These are phyloP conservation scores for Argyresthia goedartella DNA, from an alignment of 2,888 invertebrate genomes.

Conservation along the genomic window DNA sequence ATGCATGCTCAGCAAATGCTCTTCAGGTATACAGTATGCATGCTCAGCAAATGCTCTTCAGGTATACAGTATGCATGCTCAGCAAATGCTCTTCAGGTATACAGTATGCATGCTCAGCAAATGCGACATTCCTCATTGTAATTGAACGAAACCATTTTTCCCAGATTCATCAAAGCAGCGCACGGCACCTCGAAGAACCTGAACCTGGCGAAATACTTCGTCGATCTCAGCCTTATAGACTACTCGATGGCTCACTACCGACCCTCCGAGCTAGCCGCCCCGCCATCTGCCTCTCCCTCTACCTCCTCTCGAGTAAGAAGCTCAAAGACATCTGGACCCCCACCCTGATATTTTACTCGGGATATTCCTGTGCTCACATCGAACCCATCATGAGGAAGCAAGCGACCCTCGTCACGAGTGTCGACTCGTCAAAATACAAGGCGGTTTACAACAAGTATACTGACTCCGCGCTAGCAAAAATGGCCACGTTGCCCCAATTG, in stretches of 20 bases:
- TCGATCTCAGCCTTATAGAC: slow-evolving; percentile 87
- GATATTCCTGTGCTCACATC: slow-evolving; percentile 78
- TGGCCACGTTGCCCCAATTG: slow-evolving; percentile 75
- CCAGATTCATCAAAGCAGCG: slow-evolving; percentile 72
- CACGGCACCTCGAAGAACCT: slow-evolving; percentile 75
- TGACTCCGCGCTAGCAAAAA: slow-evolving; percentile 69
- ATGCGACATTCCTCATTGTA: no score
- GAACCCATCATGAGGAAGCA: slow-evolving; percentile 77
- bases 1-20: no score
- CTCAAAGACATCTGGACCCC: slow-evolving; percentile 76
- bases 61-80: no score
- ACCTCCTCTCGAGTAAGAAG: slow-evolving; percentile 63
- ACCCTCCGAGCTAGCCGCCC: slow-evolving; percentile 89
- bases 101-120: no score
- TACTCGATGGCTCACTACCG: slow-evolving; percentile 82
- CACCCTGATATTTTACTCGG: slow-evolving; percentile 82
- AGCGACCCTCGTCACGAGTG: slow-evolving; percentile 76
- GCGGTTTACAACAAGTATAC: slow-evolving; percentile 78
- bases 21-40: no score
- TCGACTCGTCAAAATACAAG: slow-evolving; percentile 79
- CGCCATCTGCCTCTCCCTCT: slow-evolving; percentile 79
- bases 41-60: no score
- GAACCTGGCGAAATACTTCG: slow-evolving; percentile 89
- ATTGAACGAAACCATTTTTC: not conserved
- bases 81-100: no score